Conservation (phyloP, 2,888 invertebrate genomes). For the Sarcophaga caerulescens region DNA sequence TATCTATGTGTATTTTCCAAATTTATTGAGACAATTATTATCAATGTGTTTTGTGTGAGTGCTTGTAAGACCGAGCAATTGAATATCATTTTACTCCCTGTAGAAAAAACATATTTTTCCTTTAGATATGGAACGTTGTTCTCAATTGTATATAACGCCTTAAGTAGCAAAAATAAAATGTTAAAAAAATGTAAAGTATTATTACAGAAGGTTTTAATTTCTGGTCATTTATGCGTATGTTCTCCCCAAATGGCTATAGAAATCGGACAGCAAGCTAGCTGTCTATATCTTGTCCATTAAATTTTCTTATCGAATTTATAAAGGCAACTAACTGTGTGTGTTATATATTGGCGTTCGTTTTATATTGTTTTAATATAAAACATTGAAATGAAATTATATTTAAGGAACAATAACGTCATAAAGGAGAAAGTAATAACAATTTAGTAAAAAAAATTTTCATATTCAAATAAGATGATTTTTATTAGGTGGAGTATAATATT, state of each 20-base stretch:
- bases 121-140: neutral
- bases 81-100: neutral
- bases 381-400: too few relatives aligned
- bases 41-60: conserved; percentile 8
- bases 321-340: neutral
- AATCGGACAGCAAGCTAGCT: neutral
- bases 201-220: too few relatives aligned
- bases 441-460: too few relatives aligned
- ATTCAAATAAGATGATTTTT: too few relatives aligned
- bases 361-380: too few relatives aligned
- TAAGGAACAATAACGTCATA: too few relatives aligned
- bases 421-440: too few relatives aligned
- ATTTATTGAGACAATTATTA: conserved; percentile 15
- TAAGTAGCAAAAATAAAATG: conserved; percentile 49
- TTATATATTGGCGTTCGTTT: neutral
- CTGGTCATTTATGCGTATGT: neutral
- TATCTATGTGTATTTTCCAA: conserved; percentile 15
- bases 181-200: too few relatives aligned
- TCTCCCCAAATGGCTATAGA: neutral
- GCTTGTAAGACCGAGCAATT: neutral
- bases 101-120: too few relatives aligned
- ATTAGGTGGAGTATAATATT: too few relatives aligned
- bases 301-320: neutral
- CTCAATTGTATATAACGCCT: conserved; percentile 45
- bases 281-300: neutral